phyloP scores from a whole-genome alignment of 2,888 invertebrate genomes.

The Siphonodentalium dalli region DNA sequence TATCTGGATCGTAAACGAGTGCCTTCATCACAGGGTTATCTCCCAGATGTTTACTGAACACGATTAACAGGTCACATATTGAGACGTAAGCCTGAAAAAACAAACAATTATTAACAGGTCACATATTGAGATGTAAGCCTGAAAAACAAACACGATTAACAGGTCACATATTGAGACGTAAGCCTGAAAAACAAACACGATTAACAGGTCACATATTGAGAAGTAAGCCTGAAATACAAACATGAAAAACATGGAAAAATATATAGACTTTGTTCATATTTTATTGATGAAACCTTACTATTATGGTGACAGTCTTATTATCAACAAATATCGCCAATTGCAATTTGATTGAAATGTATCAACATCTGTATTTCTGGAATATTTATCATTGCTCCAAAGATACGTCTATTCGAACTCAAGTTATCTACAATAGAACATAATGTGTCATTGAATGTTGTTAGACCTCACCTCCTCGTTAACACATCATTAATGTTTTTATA shows the following conservation, averaged over 20 bases:
- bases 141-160: conserved; percentile 90
- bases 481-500: background rate
- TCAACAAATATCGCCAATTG: too few species aligned
- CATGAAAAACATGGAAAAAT: background rate
- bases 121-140: background rate
- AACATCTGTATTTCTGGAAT: too few species aligned
- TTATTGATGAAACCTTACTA: too few species aligned
- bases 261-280: too few species aligned
- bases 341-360: too few species aligned
- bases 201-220: conserved; percentile 92
- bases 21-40: conserved; percentile 60
- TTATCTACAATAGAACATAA: too few species aligned
- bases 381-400: too few species aligned
- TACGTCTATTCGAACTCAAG: too few species aligned
- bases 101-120: conserved; percentile 1
- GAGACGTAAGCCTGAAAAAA: conserved; percentile 82
- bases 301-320: too few species aligned
- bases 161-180: conserved; percentile 96
- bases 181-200: conserved; percentile 73
- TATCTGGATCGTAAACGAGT: conserved; percentile 83
- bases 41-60: conserved; percentile 85
- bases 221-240: conserved; percentile 78
- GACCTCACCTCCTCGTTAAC: too few species aligned
- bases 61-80: conserved; percentile 92
- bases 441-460: too few species aligned